Conservation (phyloP, 2,888 invertebrate genomes). For the Laothoe populi region DNA sequence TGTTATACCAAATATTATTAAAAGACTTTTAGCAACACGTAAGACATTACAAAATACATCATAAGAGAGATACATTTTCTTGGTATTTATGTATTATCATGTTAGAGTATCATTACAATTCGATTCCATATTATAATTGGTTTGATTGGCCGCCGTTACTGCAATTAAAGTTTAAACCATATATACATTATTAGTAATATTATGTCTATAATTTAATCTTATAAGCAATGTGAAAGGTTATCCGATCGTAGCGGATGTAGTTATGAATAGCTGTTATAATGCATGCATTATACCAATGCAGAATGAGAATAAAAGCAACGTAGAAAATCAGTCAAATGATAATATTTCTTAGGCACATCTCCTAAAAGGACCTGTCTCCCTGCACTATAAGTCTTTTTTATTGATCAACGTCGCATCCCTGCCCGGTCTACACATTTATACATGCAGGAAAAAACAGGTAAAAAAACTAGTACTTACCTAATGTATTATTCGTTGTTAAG, state of each 20-base stretch:
- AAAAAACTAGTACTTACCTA: too few species aligned
- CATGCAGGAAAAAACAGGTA: neutral
- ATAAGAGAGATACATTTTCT: neutral
- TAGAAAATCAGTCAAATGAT: neutral
- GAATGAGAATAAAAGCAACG: neutral
- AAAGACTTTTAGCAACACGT: neutral
- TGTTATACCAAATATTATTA: slow-evolving; percentile 13
- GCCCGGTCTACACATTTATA: neutral
- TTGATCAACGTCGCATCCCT: too few species aligned
- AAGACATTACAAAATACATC: neutral
- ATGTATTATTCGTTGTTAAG: too few species aligned
- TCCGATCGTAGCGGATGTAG: neutral
- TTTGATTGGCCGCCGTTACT: neutral
- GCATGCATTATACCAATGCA: too few species aligned
- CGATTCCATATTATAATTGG: neutral
- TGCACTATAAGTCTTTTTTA: neutral
- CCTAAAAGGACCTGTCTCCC: neutral
- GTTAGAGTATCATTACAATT: neutral
- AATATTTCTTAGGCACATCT: neutral
- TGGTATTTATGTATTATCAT: neutral
- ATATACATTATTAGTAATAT: neutral
- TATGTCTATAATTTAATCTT: neutral
- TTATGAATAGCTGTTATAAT: neutral
- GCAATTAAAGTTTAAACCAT: neutral
- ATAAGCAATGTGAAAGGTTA: slow-evolving; percentile 1